Base-by-base conservation (phyloP, 1,140 invertebrate species). In the Potamilus streckersoni region DNA sequence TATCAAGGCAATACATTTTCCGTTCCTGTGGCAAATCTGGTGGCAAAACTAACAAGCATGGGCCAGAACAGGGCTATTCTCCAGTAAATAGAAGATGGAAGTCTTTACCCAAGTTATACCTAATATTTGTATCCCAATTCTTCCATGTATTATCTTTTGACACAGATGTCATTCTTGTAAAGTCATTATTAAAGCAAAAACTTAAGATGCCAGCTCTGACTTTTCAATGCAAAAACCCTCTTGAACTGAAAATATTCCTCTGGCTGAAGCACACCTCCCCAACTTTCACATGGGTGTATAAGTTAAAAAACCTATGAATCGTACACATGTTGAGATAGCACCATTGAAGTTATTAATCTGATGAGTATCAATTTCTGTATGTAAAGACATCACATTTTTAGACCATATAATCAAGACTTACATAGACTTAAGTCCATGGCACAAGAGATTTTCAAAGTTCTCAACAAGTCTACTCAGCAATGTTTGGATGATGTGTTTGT, bases 101-200 rank as follows among this genome's bases (percentile, higher is more conserved):
- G 77, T 95, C 94, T 89, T 96, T 94, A 49, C 11, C 38, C 6
- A 49, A 49, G 38, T 49, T 49, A 49, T 19, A 76, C 84, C 86
- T 82, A 90, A 89, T 84, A 80, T 95, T 95, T 55, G 94, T 96
- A 86, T 96, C 92, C 90, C 94, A 97, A 68, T 96, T 90, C 87
- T 93, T 94, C 94, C 95, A 97, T 63, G 94, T 95, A 78, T 94
- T 94, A 91, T 97, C 95, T 90, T 96, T 96, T 4, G 95, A 96
- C 69, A 96, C 93, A 14, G 95, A 95, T 15, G 93, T 94, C 90
- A 96, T 94, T 83, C 93, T 84, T 56, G 93, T 94, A 2, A 95
- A 94, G 87, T 96, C 95, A 38, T 93, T 92, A 81, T 93, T 95
- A 83, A 97, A 96, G 57, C 92, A 92, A 83, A 97, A 94, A 86